phyloP scores from a whole-genome alignment of 92 coral and sea anemone species.

The Heteractis magnifica region DNA sequence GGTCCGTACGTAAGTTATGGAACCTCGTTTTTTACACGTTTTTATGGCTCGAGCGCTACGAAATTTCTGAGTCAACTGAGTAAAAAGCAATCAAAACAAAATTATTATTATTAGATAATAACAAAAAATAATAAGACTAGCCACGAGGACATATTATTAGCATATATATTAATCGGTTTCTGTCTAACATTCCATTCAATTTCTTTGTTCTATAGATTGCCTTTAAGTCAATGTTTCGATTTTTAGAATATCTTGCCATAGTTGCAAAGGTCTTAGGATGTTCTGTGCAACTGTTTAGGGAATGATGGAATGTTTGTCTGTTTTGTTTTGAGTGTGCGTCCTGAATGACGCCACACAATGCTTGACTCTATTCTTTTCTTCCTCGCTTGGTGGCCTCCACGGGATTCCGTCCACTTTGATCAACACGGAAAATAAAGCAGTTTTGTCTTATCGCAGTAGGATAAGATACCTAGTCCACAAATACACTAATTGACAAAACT shows the following conservation, averaged over 20 bases:
- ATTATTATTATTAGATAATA: too few relatives aligned
- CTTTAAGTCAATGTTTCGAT: neutral
- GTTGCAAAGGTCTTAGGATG: neutral
- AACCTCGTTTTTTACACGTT: too few relatives aligned
- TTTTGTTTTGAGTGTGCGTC: slow-evolving; percentile 11
- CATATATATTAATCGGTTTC: neutral
- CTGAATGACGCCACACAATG: slow-evolving; percentile 14
- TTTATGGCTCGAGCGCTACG: too few relatives aligned
- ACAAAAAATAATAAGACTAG: neutral
- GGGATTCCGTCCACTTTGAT: slow-evolving; percentile 5
- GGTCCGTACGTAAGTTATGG: too few relatives aligned
- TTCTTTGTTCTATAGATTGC: neutral
- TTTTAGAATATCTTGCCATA: neutral
- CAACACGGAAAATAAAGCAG: neutral
- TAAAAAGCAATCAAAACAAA: neutral
- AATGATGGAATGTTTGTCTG: slow-evolving; percentile 12
- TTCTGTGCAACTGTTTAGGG: neutral
- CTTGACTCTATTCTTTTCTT: neutral
- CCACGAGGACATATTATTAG: slow-evolving; percentile 4
- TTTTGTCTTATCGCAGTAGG: neutral
- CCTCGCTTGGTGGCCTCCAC: slow-evolving; percentile 23
- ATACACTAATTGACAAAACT: neutral
- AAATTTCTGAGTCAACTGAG: too few relatives aligned
- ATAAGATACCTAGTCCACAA: neutral
- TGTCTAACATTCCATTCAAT: neutral